phyloP scores from a whole-genome alignment of 2,113 vertebrate species.

The Mirza zaza region DNA sequence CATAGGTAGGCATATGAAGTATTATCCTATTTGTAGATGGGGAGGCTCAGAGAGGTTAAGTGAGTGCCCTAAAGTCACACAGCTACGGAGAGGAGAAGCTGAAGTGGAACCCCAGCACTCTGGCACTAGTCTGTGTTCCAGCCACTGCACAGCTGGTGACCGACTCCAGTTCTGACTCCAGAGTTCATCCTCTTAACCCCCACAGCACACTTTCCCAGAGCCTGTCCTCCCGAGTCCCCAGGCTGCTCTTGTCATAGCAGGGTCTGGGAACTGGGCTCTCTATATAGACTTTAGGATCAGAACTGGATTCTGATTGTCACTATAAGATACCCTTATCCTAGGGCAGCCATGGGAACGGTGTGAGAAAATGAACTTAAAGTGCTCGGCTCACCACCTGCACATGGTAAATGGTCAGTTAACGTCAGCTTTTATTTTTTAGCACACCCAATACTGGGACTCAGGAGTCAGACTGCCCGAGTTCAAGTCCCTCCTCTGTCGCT shows the following conservation, averaged over 20 bases:
- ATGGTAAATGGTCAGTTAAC: fast-evolving
- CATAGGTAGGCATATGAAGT: background rate
- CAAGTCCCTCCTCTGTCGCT: background rate
- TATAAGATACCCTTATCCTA: background rate
- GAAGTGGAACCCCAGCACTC: background rate
- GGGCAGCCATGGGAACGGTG: background rate
- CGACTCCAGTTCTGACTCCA: background rate
- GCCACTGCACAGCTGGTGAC: background rate
- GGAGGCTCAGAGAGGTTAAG: background rate
- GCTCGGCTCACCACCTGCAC: background rate
- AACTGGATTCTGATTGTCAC: background rate
- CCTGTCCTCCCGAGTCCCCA: background rate
- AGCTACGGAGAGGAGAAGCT: background rate
- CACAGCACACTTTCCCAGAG: too few relatives aligned
- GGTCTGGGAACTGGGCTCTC: background rate
- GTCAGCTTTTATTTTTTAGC: background rate
- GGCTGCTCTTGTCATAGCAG: background rate
- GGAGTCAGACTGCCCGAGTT: background rate
- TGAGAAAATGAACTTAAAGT: background rate
- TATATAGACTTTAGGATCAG: background rate
- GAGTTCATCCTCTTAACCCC: too few relatives aligned
- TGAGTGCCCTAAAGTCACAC: background rate
- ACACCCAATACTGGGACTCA: background rate
- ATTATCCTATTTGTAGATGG: background rate
- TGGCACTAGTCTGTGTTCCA: background rate